Conservation (phyloP, 2,797 vertebrate species). For the Ptychobarbus kaznakovi region DNA sequence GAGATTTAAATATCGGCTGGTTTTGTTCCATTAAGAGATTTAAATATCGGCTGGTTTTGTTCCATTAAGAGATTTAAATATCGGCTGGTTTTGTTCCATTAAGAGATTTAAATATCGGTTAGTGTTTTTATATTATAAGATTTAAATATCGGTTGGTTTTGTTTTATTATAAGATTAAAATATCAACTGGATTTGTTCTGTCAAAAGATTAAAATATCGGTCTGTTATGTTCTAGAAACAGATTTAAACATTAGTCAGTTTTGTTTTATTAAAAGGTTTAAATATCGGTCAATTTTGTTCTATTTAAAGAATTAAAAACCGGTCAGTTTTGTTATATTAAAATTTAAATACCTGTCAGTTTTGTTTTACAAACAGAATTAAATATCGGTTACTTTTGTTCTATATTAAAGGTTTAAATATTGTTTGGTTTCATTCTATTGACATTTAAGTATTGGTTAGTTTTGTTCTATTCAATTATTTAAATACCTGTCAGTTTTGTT, state of each 20-base stretch:
- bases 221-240: fast-evolving
- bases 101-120: neutral
- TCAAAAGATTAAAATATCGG: neutral
- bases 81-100: fast-evolving
- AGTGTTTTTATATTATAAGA: fast-evolving
- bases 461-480: fast-evolving
- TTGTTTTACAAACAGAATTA: neutral
- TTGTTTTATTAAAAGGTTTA: neutral
- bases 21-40: neutral
- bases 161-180: neutral
- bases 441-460: neutral
- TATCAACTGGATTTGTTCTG: neutral
- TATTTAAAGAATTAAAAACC: neutral
- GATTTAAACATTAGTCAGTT: neutral
- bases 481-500: neutral
- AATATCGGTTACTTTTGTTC: neutral
- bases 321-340: neutral
- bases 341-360: neutral
- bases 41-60: neutral
- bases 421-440: fast-evolving
- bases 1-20: fast-evolving
- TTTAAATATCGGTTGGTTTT: neutral
- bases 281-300: neutral
- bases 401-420: neutral
- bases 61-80: neutral